Base-by-base conservation (phyloP, 2,888 invertebrate genomes). In the Fragum sueziense region DNA sequence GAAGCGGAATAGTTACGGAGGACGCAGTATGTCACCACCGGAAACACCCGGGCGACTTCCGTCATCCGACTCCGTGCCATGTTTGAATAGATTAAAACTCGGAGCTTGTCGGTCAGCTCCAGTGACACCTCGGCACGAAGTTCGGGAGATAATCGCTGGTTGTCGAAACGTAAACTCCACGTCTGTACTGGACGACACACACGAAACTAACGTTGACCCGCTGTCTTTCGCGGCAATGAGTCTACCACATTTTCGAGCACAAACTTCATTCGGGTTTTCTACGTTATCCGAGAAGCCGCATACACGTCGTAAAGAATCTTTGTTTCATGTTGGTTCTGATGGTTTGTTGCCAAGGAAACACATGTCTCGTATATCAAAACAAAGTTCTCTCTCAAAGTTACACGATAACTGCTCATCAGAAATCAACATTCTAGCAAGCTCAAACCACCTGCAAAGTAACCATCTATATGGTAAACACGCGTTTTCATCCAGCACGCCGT, bases 251-350 rank as follows among this genome's bases (percentile, higher is more conserved):
- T 86, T 90, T 57, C 84, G 85, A 20, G 85, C 85, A 7, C 84
- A 86, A 59, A 90, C 89, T 0, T 83, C 87, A 1, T 90, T 76
- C 65, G 90, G 90, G 7, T 90, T 90, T 70, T 86, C 89, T 17
- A 91, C 91, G 1, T 73, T 90, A 31, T 76, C 86, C 17, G 89
- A 91, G 74, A 85, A 77, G 74, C 89, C 91, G 2, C 88, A 90
- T 75, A 89, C 89, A 9, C 73, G 89, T 31, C 74, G 91, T n/a
- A 90, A 89, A 70, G 91, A 91, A 70, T 90, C 90, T 0, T 77
- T 90, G 27, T 88, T 90, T 76, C 90, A 89, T 76, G 75, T 75
- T 14, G 80, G 81, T 0, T 76, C 72, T 20, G 85, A 82, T 22
- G 65, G 70, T 4, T 37, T 82, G 34, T 71, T 80, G 29, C 73